Conservation (phyloP, 2,888 invertebrate species). For the Ariolimax columbianus region DNA sequence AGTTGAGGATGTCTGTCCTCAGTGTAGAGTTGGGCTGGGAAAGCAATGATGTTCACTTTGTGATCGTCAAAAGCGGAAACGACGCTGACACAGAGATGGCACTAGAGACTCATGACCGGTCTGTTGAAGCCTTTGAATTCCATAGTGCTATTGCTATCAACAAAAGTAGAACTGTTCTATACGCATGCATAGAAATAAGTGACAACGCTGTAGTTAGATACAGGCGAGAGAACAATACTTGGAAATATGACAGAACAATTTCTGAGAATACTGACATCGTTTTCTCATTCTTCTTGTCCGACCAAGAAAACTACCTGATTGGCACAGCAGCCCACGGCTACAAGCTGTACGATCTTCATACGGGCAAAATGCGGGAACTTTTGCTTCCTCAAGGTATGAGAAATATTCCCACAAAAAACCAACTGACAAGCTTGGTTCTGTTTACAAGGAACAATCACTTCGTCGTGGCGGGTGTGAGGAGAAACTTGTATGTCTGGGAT, state of each 20-base stretch:
- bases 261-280: constrained; percentile 74
- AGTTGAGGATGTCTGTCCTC: constrained; percentile 68
- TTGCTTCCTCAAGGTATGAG: constrained; percentile 84
- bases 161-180: constrained; percentile 68
- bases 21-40: constrained; percentile 61
- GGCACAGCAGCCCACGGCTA: constrained; percentile 81
- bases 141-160: constrained; percentile 77
- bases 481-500: constrained; percentile 96
- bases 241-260: constrained; percentile 74
- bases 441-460: constrained; percentile 92
- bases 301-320: constrained; percentile 88
- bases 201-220: constrained; percentile 77
- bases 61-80: constrained; percentile 70
- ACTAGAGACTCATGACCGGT: constrained; percentile 70
- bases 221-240: constrained; percentile 64
- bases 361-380: constrained; percentile 68
- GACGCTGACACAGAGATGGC: constrained; percentile 72
- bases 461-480: constrained; percentile 95
- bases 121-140: constrained; percentile 75
- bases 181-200: constrained; percentile 77
- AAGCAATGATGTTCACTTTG: constrained; percentile 60
- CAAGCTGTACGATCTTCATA: constrained; percentile 78
- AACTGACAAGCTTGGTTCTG: constrained; percentile 93
- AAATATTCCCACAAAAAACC: constrained; percentile 95
- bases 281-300: constrained; percentile 86